Evolutionary conservation across 1,140 invertebrate genomes (phyloP).

Genomic region (Rhopalosiphum maidis): DNA sequence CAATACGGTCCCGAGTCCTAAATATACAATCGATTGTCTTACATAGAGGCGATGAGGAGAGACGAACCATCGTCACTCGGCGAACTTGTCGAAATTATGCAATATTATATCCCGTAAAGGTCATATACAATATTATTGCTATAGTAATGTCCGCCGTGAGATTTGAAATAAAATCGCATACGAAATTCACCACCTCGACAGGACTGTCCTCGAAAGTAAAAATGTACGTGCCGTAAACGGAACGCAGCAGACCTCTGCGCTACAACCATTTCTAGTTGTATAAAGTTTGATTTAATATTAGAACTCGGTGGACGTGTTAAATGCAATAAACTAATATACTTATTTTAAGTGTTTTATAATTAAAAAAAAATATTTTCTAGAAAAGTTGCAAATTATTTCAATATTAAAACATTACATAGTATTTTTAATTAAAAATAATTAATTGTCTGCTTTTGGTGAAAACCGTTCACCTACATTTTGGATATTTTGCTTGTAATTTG

Average conservation of each 20-base stretch:
- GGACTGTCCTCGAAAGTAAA: background rate
- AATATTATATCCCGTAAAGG: no score
- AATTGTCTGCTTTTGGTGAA: background rate
- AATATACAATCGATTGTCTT: background rate
- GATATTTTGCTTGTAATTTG: background rate
- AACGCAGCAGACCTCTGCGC: background rate
- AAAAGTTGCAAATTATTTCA: background rate
- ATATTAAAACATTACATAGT: background rate
- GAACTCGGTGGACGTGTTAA: background rate
- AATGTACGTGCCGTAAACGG: background rate
- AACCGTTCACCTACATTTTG: background rate
- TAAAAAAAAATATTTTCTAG: background rate
- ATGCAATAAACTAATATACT: background rate
- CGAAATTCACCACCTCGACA: background rate
- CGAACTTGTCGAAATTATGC: background rate
- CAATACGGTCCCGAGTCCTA: background rate
- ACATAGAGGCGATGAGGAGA: background rate
- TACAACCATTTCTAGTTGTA: background rate
- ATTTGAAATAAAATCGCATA: background rate
- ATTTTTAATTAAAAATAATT: background rate
- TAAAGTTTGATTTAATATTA: background rate
- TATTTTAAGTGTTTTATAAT: background rate
- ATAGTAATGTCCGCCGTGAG: background rate
- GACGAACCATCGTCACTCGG: background rate
- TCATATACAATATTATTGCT: background rate